Base-by-base conservation (phyloP, 1,140 invertebrate genomes). In the Bombus haemorrhoidalis region DNA sequence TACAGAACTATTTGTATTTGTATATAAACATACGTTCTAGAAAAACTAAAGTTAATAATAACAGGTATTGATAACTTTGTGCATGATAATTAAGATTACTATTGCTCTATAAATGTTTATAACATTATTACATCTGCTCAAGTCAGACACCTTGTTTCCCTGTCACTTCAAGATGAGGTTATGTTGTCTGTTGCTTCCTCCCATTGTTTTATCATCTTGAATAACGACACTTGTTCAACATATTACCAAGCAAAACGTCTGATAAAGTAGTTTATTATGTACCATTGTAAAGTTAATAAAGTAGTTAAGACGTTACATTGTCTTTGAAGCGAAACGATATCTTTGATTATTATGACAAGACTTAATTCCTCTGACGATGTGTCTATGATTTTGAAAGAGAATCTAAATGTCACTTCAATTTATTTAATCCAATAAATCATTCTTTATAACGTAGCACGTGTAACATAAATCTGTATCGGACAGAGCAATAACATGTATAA, bases 111-210 rank as follows among this genome's bases (percentile, higher is more conserved):
- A n/a, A 59, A 59, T 4, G 3, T 8, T 62, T 39, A 12, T n/a
- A 22, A 32, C 28, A 12, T 72, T 32, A 6, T n/a, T 34, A 39
- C 9, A 32, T 39, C 9, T 0, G 1, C 22, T 37, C 28, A 59
- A 32, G 5, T 22, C 41, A 0, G 34, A 28, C 10, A 34, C 25
- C 18, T 37, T 32, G n/a, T 13, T 62, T 18, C n/a, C 8, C 39
- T 72, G 22, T 37, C 13, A 22, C 2, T 74, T 13, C 25, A 41
- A 39, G 9, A 69, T 57, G n/a, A 78, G 81, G 62, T 83, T 83
- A 83, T 53, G 81, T 83, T 73, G 34, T 62, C 25, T 28, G 28
- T 41, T 83, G 18, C n/a, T 57, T 69, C 10, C 6, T 69, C 22
- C 22, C 15, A 32, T 34, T 74, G 13, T 64, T 28, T 34, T 25